A percentile compares a stretch with the other conserved stretches of the same genome.
Evolutionary conservation across 1,140 invertebrate genomes (phyloP).

Genomic region (Cephus cinctus): DNA sequence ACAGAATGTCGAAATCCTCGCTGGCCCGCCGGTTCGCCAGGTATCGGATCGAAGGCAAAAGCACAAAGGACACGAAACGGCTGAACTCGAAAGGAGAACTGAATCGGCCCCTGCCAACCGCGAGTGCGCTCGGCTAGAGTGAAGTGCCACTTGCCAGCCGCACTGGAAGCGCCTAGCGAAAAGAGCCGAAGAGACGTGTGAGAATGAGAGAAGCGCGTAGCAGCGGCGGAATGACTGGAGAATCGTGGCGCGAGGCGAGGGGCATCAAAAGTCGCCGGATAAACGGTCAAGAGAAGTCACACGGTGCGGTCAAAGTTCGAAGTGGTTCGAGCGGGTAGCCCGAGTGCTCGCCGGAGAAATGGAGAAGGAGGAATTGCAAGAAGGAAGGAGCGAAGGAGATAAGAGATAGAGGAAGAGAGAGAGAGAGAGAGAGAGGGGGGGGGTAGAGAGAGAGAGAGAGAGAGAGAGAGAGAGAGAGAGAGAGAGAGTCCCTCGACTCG

Average conservation of each 20-base stretch:
- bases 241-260: neutral
- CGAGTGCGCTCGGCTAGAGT: neutral
- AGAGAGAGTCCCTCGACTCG: neutral
- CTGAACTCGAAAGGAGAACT: neutral
- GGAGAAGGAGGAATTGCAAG: neutral
- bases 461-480: too few relatives aligned
- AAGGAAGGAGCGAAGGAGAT: neutral
- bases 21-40: neutral
- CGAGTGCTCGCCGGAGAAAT: neutral
- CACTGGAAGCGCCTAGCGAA: neutral
- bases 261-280: neutral
- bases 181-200: neutral
- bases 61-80: neutral
- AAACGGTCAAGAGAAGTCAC: too few relatives aligned
- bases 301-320: neutral
- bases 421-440: neutral
- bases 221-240: neutral
- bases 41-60: neutral
- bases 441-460: neutral
- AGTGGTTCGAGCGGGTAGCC: neutral
- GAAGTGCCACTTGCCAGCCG: neutral
- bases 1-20: neutral
- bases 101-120: conserved; percentile 1
- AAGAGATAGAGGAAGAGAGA: neutral
- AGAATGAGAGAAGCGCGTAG: neutral